These are phyloP conservation scores for Enteromius paludinosus DNA, from an alignment of 2,797 vertebrate species.

Conservation along the genomic window DNA sequence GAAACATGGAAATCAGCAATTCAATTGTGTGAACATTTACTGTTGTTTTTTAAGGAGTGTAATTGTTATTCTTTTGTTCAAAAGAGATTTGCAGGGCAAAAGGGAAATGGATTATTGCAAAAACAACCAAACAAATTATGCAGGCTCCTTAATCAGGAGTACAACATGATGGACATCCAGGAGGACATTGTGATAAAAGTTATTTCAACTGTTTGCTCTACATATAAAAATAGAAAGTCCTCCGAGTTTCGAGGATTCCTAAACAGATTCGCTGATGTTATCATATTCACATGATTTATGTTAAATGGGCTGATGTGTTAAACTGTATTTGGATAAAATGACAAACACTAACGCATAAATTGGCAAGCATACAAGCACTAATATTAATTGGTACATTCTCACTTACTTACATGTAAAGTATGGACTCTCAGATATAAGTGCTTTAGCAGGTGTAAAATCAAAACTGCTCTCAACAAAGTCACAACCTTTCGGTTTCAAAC, in stretches of 20 bases:
- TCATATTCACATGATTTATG: slow-evolving; percentile 12
- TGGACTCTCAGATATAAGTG: neutral
- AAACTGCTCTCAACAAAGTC: neutral
- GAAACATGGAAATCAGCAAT: slow-evolving; percentile 44
- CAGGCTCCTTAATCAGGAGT: neutral
- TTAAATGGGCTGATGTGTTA: neutral
- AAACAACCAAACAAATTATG: neutral
- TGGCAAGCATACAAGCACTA: slow-evolving; percentile 1
- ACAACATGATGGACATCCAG: neutral
- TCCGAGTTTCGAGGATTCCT: neutral
- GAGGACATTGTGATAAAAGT: neutral
- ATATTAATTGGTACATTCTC: neutral
- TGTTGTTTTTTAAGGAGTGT: neutral
- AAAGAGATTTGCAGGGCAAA: neutral
- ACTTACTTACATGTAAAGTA: neutral
- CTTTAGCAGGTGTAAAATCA: neutral
- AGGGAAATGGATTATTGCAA: neutral
- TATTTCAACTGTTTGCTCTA: neutral
- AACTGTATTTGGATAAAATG: slow-evolving; percentile 22
- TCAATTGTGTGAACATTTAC: neutral
- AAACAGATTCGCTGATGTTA: neutral
- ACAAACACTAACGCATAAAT: neutral
- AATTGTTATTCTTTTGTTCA: neutral
- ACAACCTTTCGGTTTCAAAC: neutral
- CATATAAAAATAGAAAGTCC: neutral